phyloP scores from a whole-genome alignment of 1,140 invertebrate genomes.

The Gerris buenoi region DNA sequence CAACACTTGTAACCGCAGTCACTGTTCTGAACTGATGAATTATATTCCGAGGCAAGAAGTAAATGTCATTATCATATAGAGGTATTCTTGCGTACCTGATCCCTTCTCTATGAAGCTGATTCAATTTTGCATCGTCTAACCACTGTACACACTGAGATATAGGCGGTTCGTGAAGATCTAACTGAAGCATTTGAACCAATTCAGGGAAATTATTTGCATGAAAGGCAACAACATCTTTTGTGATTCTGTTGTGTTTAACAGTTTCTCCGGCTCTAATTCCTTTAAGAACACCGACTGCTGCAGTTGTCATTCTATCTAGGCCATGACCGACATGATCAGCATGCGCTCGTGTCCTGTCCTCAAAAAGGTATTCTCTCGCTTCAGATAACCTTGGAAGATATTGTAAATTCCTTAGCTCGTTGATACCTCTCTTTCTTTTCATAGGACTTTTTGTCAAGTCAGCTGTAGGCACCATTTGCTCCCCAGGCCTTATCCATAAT shows the following conservation, averaged over 20 bases:
- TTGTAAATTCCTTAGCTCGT: constrained; percentile 81
- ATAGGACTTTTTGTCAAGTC: constrained; percentile 73
- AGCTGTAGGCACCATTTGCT: constrained; percentile 89
- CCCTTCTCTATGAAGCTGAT: constrained; percentile 84
- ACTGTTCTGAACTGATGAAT: constrained; percentile 97
- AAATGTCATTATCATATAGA: constrained; percentile 92
- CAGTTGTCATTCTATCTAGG: constrained; percentile 78
- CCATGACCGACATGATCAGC: constrained; percentile 97
- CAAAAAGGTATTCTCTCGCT: constrained; percentile 88
- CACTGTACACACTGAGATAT: constrained; percentile 77
- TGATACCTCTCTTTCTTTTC: constrained; percentile 76
- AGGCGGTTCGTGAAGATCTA: constrained; percentile 94
- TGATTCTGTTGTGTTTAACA: constrained; percentile 62
- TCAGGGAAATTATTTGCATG: constrained; percentile 81
- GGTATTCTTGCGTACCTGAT: constrained; percentile 81
- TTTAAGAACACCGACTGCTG: constrained; percentile 89
- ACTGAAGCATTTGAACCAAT: constrained; percentile 80
- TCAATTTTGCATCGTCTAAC: constrained; percentile 95
- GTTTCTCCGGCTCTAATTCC: constrained; percentile 66
- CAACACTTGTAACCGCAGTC: constrained; percentile 90
- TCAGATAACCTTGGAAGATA: constrained; percentile 80
- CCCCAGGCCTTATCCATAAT: constrained; percentile 91
- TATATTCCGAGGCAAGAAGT: constrained; percentile 94
- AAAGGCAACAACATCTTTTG: constrained; percentile 97
- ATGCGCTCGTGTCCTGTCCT: constrained; percentile 91